phyloP scores from a whole-genome alignment of 2,888 invertebrate genomes.

The Acanthosepion lycidas region DNA sequence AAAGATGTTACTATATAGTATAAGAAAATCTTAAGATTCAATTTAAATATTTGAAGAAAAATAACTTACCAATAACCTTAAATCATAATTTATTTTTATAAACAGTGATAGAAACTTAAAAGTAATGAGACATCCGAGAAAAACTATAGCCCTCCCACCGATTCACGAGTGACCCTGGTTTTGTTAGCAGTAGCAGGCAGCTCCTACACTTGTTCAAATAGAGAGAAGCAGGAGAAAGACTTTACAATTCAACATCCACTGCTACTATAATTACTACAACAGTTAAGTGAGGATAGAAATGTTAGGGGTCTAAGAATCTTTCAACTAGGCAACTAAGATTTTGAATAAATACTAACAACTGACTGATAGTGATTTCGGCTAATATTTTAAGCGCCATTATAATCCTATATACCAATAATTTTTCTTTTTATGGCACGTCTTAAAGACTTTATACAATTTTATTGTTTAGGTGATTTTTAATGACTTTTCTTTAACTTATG shows the following conservation, averaged over 20 bases:
- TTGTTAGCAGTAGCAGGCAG: background rate
- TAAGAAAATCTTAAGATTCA: no score
- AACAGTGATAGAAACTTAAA: background rate
- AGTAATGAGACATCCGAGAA: background rate
- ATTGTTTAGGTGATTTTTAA: background rate
- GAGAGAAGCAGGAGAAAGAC: background rate
- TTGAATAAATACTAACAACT: no score
- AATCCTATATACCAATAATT: no score
- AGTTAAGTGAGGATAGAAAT: background rate
- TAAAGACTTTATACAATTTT: background rate
- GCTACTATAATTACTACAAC: background rate
- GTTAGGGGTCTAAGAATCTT: background rate
- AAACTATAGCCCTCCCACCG: background rate
- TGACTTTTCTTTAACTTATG: background rate
- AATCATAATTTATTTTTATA: no score
- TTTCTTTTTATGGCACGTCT: background rate
- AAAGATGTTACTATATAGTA: no score
- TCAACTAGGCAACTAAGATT: background rate
- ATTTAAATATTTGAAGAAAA: no score
- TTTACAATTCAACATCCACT: slow-evolving; percentile 12
- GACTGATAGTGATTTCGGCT: background rate
- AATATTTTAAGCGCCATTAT: background rate
- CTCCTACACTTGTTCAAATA: background rate
- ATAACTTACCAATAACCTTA: no score
- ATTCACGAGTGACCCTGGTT: background rate